A percentile compares a stretch with the other conserved stretches of the same genome.
phyloP scores from a whole-genome alignment of 2,888 invertebrate genomes.

The Leistus spinibarbis region DNA sequence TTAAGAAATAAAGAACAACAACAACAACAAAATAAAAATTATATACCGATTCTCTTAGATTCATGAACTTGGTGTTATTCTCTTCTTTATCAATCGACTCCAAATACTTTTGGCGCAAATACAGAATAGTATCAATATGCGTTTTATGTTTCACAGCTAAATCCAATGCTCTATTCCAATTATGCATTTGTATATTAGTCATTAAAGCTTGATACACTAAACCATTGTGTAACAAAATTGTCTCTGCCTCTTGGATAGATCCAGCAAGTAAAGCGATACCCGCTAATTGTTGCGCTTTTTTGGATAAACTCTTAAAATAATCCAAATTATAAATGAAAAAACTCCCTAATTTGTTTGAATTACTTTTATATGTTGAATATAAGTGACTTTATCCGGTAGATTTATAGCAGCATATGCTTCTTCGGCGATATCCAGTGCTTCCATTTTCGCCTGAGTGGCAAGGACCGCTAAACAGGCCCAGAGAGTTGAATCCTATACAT shows the following conservation, averaged over 20 bases:
- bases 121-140: slow-evolving; percentile 74
- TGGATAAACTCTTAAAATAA: slow-evolving; percentile 57
- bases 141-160: slow-evolving; percentile 75
- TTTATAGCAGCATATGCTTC: slow-evolving; percentile 93
- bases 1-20: too few species aligned
- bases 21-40: too few species aligned
- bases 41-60: slow-evolving; percentile 55
- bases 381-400: slow-evolving; percentile 84
- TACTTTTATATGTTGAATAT: slow-evolving; percentile 82
- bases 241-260: slow-evolving; percentile 72
- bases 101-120: slow-evolving; percentile 68
- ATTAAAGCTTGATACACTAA: slow-evolving; percentile 73
- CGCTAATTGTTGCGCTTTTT: slow-evolving; percentile 66
- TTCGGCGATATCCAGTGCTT: slow-evolving; percentile 86
- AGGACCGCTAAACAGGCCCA: slow-evolving; percentile 96
- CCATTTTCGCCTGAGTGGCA: slow-evolving; percentile 77
- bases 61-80: slow-evolving; percentile 62
- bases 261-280: slow-evolving; percentile 72
- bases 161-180: slow-evolving; percentile 79
- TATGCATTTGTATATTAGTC: slow-evolving; percentile 71
- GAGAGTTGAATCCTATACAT: slow-evolving; percentile 65
- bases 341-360: slow-evolving; percentile 8
- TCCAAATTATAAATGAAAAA: slow-evolving; percentile 3
- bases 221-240: slow-evolving; percentile 70
- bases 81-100: slow-evolving; percentile 63